Percentiles rank a stretch among this genome's conserved stretches.
Conservation (phyloP, 1,140 invertebrate genomes). For the Venturia canescens region DNA sequence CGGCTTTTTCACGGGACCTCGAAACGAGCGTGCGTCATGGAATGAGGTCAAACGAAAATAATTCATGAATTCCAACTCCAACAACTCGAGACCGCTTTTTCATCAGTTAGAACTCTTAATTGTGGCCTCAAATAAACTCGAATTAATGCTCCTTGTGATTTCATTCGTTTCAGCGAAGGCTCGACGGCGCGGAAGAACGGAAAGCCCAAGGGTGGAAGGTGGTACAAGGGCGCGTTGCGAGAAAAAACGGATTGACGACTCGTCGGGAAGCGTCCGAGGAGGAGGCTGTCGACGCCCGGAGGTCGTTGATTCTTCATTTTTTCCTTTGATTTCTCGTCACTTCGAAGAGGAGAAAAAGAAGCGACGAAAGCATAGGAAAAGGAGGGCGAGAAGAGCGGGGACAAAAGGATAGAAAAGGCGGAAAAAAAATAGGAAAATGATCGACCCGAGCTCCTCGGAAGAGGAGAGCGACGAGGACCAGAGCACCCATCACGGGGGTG, state of each 20-base stretch:
- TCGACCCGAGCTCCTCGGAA: constrained; percentile 92
- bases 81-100: no score
- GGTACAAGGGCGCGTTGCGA: constrained; percentile 34
- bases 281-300: not conserved
- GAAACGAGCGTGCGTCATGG: no score
- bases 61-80: no score
- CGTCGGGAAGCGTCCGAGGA: constrained; percentile 15
- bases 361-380: not conserved
- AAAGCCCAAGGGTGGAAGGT: constrained; percentile 41
- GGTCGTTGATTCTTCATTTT: not conserved
- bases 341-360: not conserved
- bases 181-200: constrained; percentile 33
- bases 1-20: no score
- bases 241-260: constrained; percentile 37
- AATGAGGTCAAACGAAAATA: no score
- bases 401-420: not conserved
- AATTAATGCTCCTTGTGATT: no score
- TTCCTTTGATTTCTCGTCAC: no score
- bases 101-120: no score
- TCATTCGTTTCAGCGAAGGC: not conserved
- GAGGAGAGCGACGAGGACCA: constrained; percentile 92
- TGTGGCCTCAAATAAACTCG: no score
- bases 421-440: constrained; percentile 79
- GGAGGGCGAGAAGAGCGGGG: not conserved
- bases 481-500: constrained; percentile 77